Conservation (phyloP, 2,113 vertebrate species). For the Xenopus borealis region DNA sequence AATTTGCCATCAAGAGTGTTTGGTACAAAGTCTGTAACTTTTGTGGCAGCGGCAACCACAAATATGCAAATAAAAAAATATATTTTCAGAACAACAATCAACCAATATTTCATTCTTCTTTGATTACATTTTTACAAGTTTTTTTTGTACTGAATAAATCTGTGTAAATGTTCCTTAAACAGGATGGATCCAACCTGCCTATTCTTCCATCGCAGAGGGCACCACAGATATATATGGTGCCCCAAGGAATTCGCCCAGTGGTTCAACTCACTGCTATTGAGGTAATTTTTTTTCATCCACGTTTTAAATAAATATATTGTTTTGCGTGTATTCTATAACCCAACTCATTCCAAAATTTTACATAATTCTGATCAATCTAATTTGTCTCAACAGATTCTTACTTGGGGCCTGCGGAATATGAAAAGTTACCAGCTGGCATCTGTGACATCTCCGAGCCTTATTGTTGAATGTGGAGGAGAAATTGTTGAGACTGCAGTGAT, state of each 20-base stretch:
- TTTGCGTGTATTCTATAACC: too few relatives aligned
- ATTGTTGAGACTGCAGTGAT: constrained; percentile 86
- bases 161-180: constrained; percentile 46
- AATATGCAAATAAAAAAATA: too few relatives aligned
- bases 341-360: too few relatives aligned
- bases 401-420: constrained; percentile 97
- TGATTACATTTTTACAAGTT: too few relatives aligned
- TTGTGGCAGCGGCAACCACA: too few relatives aligned
- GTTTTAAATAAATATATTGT: too few relatives aligned
- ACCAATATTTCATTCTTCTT: too few relatives aligned
- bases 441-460: constrained; percentile 83
- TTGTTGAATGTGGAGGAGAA: constrained; percentile 92
- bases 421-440: constrained; percentile 88
- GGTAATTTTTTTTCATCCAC: constrained; percentile 60
- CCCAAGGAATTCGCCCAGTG: constrained; percentile 91
- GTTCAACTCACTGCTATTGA: constrained; percentile 94
- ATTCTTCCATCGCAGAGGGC: constrained; percentile 83
- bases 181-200: constrained; percentile 79
- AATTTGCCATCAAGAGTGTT: too few relatives aligned
- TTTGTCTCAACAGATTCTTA: constrained; percentile 74
- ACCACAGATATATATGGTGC: constrained; percentile 92
- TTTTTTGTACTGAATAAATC: too few relatives aligned
- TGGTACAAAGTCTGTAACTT: too few relatives aligned
- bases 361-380: too few relatives aligned
- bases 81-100: too few relatives aligned